Conservation (phyloP, 1,140 invertebrate genomes). For the Cherax quadricarinatus region DNA sequence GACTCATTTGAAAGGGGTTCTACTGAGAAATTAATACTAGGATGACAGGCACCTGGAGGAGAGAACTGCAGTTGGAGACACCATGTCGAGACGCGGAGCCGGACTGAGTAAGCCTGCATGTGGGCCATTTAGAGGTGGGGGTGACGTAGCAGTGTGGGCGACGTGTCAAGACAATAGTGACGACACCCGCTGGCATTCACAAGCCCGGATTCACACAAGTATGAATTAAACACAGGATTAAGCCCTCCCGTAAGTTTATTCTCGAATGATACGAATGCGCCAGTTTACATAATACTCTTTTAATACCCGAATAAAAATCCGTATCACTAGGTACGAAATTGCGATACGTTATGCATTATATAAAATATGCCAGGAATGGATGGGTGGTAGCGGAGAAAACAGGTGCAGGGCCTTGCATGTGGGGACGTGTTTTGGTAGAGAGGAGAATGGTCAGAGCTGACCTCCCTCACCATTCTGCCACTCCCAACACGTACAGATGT, state of each 20-base stretch:
- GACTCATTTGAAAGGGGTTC: too few species aligned
- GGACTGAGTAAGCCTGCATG: not conserved
- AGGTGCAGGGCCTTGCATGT: not conserved
- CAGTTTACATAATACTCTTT: too few species aligned
- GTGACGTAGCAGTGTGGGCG: not conserved
- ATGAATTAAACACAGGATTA: too few species aligned
- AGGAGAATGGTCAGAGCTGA: not conserved
- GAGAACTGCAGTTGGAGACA: not conserved
- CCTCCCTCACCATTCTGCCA: not conserved
- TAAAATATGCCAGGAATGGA: too few species aligned
- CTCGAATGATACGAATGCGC: too few species aligned
- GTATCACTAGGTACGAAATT: too few species aligned
- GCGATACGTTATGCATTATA: too few species aligned
- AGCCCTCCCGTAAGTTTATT: too few species aligned
- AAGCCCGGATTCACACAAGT: too few species aligned
- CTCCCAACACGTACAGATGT: not conserved
- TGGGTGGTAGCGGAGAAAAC: not conserved
- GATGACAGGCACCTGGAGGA: too few species aligned
- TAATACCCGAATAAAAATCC: too few species aligned
- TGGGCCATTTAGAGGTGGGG: not conserved
- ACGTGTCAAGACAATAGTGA: not conserved
- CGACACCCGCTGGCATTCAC: not conserved
- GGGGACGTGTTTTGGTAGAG: not conserved
- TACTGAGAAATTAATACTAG: too few species aligned
- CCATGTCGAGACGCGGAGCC: not conserved